Conservation (phyloP, 2,888 invertebrate genomes). For the Drosophila mimetica region DNA sequence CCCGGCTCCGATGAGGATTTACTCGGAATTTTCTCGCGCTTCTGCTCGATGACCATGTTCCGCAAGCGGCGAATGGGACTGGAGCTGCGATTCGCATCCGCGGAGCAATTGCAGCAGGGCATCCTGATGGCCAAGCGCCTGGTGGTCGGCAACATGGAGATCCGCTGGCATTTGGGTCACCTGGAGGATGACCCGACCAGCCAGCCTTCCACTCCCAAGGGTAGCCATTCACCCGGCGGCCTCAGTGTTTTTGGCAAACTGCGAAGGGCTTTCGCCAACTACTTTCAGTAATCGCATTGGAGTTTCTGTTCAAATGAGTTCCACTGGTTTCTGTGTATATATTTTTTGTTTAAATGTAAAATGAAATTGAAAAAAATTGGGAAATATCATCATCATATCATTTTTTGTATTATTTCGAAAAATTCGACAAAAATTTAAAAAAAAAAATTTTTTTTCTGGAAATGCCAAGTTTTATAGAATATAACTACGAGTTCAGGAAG, state of each 20-base stretch:
- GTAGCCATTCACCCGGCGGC: neutral
- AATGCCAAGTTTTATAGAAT: too few relatives aligned
- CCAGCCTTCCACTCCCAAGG: neutral
- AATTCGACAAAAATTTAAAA: too few relatives aligned
- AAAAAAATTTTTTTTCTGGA: too few relatives aligned
- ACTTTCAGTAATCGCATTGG: constrained; percentile 2
- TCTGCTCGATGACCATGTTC: constrained; percentile 16
- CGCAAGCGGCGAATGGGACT: constrained; percentile 12
- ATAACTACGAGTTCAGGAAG: too few relatives aligned
- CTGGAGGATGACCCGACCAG: neutral
- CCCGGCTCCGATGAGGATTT: constrained; percentile 15
- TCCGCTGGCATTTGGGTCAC: constrained; percentile 38
- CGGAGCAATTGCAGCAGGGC: constrained; percentile 15
- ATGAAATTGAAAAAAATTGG: too few relatives aligned
- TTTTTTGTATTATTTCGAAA: too few relatives aligned
- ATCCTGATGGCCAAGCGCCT: constrained; percentile 40
- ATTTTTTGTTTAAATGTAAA: too few relatives aligned
- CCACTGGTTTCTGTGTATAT: neutral
- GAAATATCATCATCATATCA: too few relatives aligned
- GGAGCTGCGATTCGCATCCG: constrained; percentile 32
- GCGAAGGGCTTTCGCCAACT: constrained; percentile 30
- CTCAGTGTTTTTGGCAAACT: constrained; percentile 16
- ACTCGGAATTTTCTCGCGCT: constrained; percentile 6
- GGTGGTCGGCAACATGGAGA: constrained; percentile 28
- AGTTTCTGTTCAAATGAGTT: neutral